Evolutionary conservation across 2,888 invertebrate genomes (phyloP), one percentile per base, ranked within the genome.

Genomic region (Nemotelus pantherinus): DNA sequence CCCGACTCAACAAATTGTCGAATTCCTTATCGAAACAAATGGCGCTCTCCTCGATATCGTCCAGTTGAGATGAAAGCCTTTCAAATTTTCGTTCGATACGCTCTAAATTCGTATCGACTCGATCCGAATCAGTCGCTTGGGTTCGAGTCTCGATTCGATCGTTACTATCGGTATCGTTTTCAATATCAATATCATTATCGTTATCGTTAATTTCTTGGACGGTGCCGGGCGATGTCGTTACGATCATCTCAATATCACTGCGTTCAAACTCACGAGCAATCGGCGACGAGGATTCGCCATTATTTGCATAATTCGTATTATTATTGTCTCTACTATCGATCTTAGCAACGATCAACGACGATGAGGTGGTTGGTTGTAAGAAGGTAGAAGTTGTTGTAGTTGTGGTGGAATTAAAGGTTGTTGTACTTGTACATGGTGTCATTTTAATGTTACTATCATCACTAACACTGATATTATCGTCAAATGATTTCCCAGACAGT

Each of bases 401-500:
- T 43, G 47, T 58, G 77, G 76, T 76, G 50, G 77, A 57, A 39
- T 71, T 77, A 43, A 67, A 48, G 68, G 60, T 74, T 72, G 77
- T 55, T 67, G 71, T 63, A 71, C 76, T 63, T 68, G 74, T 65
- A 58, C 48, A 58, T 57, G 65, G 65, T 67, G 77, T 50, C 60
- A 77, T 41, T 70, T 57, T 63, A 68, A 70, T 71, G 77, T 74
- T 77, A 72, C 79, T 84, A 82, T 85, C 85, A 76, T 86, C 86
- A 80, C 84, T 84, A 79, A 84, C 84, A 83, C 86, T 86, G 81
- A 85, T 83, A 84, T 85, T 86, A 81, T 86, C 86, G 82, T 87
- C 86, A 80, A 86, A 86, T 79, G 86, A 86, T 83, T 85, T 86
- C 79, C 87, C 86, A 70, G 87, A 86, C 83, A 86, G 85, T 81